A percentile compares a stretch with the other conserved stretches of the same genome.
These are phyloP conservation scores for Betta splendens DNA, from an alignment of 2,797 vertebrate genomes.

Conservation along the genomic window DNA sequence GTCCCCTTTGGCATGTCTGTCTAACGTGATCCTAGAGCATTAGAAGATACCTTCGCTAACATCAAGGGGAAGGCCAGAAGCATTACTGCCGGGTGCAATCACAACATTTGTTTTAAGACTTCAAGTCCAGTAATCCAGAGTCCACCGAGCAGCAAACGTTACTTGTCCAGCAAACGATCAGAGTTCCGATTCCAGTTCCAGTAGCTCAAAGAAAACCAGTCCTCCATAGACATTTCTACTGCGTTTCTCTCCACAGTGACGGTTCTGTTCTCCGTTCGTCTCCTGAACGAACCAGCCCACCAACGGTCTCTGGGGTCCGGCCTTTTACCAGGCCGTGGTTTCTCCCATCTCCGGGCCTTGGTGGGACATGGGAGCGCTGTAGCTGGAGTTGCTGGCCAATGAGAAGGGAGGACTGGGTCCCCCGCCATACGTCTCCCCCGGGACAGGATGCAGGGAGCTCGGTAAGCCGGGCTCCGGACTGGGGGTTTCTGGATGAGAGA, in stretches of 20 bases:
- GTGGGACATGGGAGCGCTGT: conserved; percentile 92
- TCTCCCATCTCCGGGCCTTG: conserved; percentile 95
- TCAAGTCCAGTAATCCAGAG: conserved; percentile 60
- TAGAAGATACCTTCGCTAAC: conserved; percentile 38
- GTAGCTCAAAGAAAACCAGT: conserved; percentile 50
- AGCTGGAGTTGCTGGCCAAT: conserved; percentile 92
- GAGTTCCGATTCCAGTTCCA: conserved; percentile 27
- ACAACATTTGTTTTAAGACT: conserved; percentile 24
- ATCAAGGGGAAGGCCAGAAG: conserved; percentile 50
- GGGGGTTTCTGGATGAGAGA: conserved; percentile 94
- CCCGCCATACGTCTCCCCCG: conserved; percentile 91
- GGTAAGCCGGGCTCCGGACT: conserved; percentile 93
- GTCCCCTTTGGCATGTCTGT: conserved; percentile 69
- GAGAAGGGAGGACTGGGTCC: conserved; percentile 96
- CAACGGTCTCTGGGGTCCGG: conserved; percentile 39
- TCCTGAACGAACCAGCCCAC: conserved; percentile 63
- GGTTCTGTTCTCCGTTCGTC: conserved; percentile 26
- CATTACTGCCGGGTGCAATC: conserved; percentile 53
- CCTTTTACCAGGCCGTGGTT: conserved; percentile 90
- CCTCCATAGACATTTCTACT: conserved; percentile 50
- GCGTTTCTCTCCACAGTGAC: conserved; percentile 31
- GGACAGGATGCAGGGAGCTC: conserved; percentile 89
- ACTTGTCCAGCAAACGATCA: conserved; percentile 35
- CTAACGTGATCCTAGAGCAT: conserved; percentile 41
- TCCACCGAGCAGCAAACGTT: conserved; percentile 40